Conservation (phyloP, 1,140 invertebrate species). For the Pectinophora gossypiella region DNA sequence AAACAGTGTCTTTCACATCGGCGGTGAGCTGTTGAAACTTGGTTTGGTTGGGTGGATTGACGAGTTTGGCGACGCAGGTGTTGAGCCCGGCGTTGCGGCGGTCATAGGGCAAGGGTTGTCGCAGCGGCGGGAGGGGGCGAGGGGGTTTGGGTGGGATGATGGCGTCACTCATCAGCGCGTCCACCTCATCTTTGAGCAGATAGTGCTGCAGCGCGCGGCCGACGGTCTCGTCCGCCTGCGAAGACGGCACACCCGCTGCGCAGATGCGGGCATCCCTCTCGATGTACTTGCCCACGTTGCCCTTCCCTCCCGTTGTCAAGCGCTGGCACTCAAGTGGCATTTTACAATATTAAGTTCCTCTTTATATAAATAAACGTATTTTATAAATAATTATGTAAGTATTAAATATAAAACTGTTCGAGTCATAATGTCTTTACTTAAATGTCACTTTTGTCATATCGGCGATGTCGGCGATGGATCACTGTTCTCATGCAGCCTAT, state of each 20-base stretch:
- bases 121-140: slow-evolving; percentile 20
- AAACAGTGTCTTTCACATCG: slow-evolving; percentile 58
- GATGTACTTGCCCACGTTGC: slow-evolving; percentile 23
- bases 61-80: slow-evolving; percentile 15
- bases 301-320: too few relatives aligned
- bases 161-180: slow-evolving; percentile 44
- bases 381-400: too few relatives aligned
- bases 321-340: too few relatives aligned
- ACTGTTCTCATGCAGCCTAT: neutral
- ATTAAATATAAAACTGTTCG: too few relatives aligned
- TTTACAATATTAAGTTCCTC: too few relatives aligned
- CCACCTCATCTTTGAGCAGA: slow-evolving; percentile 45
- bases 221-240: slow-evolving; percentile 23
- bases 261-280: slow-evolving; percentile 22
- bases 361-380: too few relatives aligned
- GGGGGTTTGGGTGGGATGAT: slow-evolving; percentile 31
- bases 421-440: too few relatives aligned
- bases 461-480: too few relatives aligned
- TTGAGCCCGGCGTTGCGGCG: slow-evolving; percentile 16
- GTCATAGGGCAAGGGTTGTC: slow-evolving; percentile 17
- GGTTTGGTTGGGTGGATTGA: slow-evolving; percentile 39
- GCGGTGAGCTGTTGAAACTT: slow-evolving; percentile 51
- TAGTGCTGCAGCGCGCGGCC: slow-evolving; percentile 35
- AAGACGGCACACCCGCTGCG: slow-evolving; percentile 35
- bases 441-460: too few relatives aligned